phyloP scores from a whole-genome alignment of 2,888 invertebrate genomes.

The Amphipyra tragopoginis region DNA sequence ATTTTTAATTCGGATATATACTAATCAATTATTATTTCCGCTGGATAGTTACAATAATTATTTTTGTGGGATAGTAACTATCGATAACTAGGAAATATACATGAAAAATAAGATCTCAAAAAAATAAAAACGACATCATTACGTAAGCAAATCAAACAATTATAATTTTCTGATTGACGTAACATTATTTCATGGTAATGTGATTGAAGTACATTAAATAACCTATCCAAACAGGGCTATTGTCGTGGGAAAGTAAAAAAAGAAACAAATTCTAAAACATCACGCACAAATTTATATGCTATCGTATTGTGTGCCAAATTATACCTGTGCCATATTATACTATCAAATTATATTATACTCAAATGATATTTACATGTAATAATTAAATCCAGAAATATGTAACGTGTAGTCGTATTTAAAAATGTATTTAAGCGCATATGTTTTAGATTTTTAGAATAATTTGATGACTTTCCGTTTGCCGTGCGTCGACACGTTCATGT shows the following conservation, averaged over 20 bases:
- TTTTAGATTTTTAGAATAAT: conserved; percentile 66
- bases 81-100: not conserved
- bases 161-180: not conserved
- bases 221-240: conserved; percentile 35
- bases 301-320: conserved; percentile 61
- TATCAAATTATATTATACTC: conserved; percentile 50
- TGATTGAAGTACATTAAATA: not conserved
- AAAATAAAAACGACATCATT: not conserved
- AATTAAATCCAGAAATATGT: conserved; percentile 40
- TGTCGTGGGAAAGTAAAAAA: conserved; percentile 41
- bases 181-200: too few species aligned
- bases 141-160: not conserved
- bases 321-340: conserved; percentile 52
- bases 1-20: not conserved
- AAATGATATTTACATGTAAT: conserved; percentile 47
- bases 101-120: not conserved
- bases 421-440: conserved; percentile 50
- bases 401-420: conserved; percentile 55
- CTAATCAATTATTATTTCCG: not conserved
- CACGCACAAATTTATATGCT: conserved; percentile 67
- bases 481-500: conserved; percentile 87
- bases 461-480: conserved; percentile 76
- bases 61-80: not conserved
- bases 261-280: conserved; percentile 60
- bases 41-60: not conserved